Conservation (phyloP, 2,888 invertebrate genomes). For the Melikaiella ostensackeni region DNA sequence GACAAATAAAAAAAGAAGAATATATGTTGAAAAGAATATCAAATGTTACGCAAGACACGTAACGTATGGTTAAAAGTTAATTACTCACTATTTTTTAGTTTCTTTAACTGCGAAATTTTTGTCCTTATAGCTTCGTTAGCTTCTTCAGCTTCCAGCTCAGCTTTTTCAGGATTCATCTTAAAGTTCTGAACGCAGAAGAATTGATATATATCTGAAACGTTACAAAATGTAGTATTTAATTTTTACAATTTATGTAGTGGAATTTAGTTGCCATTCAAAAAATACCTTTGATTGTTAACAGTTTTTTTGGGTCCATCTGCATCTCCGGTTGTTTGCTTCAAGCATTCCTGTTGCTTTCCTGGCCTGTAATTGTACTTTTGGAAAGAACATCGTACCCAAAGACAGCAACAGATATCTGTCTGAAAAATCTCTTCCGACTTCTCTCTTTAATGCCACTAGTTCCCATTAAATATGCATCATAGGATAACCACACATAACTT, state of each 20-base stretch:
- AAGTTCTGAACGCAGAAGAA: neutral
- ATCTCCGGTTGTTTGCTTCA: neutral
- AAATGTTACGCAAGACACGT: too few species aligned
- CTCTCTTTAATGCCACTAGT: neutral
- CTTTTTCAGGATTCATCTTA: neutral
- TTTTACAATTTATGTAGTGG: neutral
- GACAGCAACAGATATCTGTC: neutral
- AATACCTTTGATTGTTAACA: conserved; percentile 12
- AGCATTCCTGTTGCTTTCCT: conserved; percentile 9
- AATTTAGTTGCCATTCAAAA: neutral
- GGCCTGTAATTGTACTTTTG: neutral
- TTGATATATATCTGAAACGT: conserved; percentile 24
- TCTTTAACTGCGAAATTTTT: conserved; percentile 6
- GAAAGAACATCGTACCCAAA: neutral
- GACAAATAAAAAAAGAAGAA: too few species aligned
- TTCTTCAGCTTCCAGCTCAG: neutral
- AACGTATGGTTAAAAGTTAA: too few species aligned
- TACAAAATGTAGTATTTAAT: too few species aligned
- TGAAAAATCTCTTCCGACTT: neutral
- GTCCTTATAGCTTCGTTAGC: neutral
- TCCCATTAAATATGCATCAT: neutral
- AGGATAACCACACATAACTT: neutral
- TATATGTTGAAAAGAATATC: too few species aligned
- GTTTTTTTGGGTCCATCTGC: neutral
- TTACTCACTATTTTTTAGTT: conserved; percentile 1